Evolutionary conservation across 2,888 invertebrate genomes (phyloP).

Genomic region (Catocala nupta): DNA sequence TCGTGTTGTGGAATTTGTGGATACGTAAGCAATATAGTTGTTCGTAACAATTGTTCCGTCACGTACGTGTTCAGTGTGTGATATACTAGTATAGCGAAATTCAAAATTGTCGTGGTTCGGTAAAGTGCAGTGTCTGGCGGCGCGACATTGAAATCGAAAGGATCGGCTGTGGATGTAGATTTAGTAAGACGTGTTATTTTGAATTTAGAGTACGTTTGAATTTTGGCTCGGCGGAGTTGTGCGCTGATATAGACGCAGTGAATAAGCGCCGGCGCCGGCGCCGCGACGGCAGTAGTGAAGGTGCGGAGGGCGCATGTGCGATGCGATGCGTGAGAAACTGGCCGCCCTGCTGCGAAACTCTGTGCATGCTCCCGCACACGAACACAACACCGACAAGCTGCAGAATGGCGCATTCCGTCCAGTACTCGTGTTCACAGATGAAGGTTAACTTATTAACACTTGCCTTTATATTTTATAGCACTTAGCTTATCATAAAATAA

Average conservation of each 20-base stretch:
- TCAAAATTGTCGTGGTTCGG: conserved; percentile 12
- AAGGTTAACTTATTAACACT: conserved; percentile 61
- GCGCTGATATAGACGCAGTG: conserved; percentile 47
- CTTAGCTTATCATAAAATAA: no score
- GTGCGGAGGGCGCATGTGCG: conserved; percentile 70
- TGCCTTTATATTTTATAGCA: no score
- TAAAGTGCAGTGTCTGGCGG: conserved; percentile 46
- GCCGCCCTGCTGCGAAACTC: conserved; percentile 75
- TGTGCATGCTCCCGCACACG: conserved; percentile 67
- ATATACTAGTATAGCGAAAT: conserved; percentile 7
- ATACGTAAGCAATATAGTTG: conserved; percentile 47
- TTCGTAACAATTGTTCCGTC: conserved; percentile 39
- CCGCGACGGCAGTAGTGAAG: conserved; percentile 46
- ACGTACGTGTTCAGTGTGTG: conserved; percentile 37
- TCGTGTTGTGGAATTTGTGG: conserved; percentile 50
- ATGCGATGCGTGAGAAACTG: conserved; percentile 84
- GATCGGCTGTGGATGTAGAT: conserved; percentile 50
- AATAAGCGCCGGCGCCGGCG: conserved; percentile 69
- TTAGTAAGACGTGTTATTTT: conserved; percentile 58
- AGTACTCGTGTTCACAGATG: conserved; percentile 74
- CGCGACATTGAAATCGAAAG: conserved; percentile 54
- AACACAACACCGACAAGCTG: conserved; percentile 69
- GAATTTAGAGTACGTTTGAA: conserved; percentile 45
- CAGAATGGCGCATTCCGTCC: conserved; percentile 73
- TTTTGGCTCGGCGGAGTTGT: conserved; percentile 49